These are phyloP conservation scores for Zaprionus ghesquierei DNA, from an alignment of 1,140 invertebrate species.

Conservation along the genomic window DNA sequence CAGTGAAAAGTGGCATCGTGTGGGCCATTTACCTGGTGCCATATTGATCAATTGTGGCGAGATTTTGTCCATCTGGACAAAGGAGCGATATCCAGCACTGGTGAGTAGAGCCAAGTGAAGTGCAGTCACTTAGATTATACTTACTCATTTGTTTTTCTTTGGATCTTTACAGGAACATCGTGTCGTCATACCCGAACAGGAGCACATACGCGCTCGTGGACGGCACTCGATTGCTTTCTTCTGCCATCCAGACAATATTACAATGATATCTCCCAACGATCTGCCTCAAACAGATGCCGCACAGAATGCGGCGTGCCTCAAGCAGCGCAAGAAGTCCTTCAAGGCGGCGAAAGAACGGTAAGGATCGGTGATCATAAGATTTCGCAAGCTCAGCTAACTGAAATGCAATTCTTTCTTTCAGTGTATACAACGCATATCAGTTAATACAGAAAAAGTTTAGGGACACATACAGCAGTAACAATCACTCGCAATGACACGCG, in stretches of 20 bases:
- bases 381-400: conserved; percentile 30
- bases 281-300: conserved; percentile 79
- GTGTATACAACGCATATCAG: conserved; percentile 87
- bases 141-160: not conserved
- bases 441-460: conserved; percentile 87
- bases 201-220: conserved; percentile 84
- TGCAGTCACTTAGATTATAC: not conserved
- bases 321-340: conserved; percentile 83
- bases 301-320: conserved; percentile 81
- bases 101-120: conserved; percentile 81
- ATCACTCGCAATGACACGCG: conserved; percentile 56
- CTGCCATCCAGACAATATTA: conserved; percentile 87
- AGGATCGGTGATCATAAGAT: not conserved
- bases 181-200: conserved; percentile 87
- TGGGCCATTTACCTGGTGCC: conserved; percentile 90
- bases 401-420: conserved; percentile 42
- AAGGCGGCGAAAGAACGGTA: conserved; percentile 82
- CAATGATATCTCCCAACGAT: conserved; percentile 84
- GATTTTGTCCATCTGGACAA: conserved; percentile 90
- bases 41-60: conserved; percentile 91
- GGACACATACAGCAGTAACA: conserved; percentile 86
- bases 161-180: conserved; percentile 88
- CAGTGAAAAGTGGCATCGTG: conserved; percentile 88
- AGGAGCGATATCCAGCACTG: conserved; percentile 87
- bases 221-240: conserved; percentile 90